phyloP scores from a whole-genome alignment of 2,797 vertebrate species.

The Carduelis carduelis region DNA sequence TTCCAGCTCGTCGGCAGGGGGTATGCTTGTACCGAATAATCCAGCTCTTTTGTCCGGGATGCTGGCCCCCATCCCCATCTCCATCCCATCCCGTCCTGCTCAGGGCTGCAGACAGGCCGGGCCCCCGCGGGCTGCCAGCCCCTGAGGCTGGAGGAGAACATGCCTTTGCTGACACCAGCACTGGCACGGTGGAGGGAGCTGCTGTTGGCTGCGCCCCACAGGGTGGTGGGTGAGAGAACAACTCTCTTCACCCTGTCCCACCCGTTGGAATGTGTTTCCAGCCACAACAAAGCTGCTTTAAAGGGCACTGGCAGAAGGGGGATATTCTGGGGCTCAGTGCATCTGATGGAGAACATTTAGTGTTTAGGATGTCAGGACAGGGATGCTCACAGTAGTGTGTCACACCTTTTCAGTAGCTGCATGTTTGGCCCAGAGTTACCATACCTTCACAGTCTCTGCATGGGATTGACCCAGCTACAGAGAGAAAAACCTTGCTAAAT shows the following conservation, averaged over 20 bases:
- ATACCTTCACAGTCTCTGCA: neutral
- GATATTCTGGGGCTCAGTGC: neutral
- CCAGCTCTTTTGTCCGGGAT: neutral
- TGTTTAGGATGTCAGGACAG: neutral
- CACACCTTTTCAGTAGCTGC: neutral
- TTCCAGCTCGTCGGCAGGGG: slow-evolving; percentile 58
- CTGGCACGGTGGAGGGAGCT: neutral
- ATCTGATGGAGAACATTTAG: neutral
- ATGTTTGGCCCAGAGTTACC: neutral
- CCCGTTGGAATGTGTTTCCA: neutral
- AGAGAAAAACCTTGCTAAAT: neutral
- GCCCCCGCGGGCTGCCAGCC: neutral
- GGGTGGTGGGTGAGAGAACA: neutral
- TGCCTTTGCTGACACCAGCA: neutral
- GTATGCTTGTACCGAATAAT: slow-evolving; percentile 45
- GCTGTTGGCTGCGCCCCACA: neutral
- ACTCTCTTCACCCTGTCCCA: neutral
- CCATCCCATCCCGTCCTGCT: neutral
- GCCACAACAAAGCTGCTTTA: neutral
- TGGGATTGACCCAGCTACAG: neutral
- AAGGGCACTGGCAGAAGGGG: neutral
- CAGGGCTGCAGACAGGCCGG: neutral
- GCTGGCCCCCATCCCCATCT: neutral
- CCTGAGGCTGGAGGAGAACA: neutral
- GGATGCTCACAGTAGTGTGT: neutral